Conservation (phyloP, 2,113 vertebrate genomes). For the Alaudala cheleensis region DNA sequence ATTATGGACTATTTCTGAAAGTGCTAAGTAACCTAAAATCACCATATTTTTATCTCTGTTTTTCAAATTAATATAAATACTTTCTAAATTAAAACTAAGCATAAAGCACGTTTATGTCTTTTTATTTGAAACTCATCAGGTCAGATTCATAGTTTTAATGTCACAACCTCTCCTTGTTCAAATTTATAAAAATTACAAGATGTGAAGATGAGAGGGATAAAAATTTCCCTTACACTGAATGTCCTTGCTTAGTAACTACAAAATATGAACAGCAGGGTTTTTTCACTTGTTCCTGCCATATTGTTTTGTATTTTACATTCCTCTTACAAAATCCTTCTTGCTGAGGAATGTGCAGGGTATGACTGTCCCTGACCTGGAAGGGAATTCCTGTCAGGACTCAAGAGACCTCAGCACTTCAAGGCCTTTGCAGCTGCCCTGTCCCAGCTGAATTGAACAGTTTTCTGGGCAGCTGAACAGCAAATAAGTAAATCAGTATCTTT, state of each 20-base stretch:
- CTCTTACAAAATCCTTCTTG: neutral
- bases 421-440: neutral
- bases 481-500: neutral
- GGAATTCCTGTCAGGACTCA: neutral
- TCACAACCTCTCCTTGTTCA: neutral
- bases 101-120: neutral
- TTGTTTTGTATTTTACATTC: neutral
- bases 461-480: neutral
- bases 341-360: neutral
- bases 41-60: neutral
- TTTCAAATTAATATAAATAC: neutral
- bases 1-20: neutral
- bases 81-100: neutral
- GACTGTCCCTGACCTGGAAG: neutral
- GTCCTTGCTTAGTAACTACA: neutral
- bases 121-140: neutral
- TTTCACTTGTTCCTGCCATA: neutral
- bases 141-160: neutral
- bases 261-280: neutral
- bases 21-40: neutral
- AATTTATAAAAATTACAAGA: neutral
- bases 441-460: neutral
- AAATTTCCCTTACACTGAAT: neutral
- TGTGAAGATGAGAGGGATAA: neutral
- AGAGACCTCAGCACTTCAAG: neutral